Base-by-base conservation (phyloP, 1,140 invertebrate species). In the Theocolax elegans region DNA sequence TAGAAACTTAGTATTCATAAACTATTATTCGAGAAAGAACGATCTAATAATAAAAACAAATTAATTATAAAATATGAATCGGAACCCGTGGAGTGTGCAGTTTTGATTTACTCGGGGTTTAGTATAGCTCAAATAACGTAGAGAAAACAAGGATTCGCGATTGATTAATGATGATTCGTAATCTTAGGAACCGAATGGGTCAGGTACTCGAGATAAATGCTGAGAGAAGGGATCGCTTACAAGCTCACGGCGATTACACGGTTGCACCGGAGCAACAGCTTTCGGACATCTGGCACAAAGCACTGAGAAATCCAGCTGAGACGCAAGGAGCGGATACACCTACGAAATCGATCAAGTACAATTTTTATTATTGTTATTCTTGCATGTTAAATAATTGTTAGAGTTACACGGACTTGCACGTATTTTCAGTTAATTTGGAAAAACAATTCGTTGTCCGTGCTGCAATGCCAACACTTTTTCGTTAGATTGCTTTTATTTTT, bases 231-330 rank as follows among this genome's bases (percentile, higher is more conserved):
- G 82, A 84, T 38, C 80, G 84, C 23, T 65, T 79, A 15, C 63
- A 73, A 48, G 77, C 81, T 58, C 80, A 84, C 38, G 76, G 80
- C 58, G 79, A 83, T 42, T 86, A 79, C 48, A 59, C 74, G 59
- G 54, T 85, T 64, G 73, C 79, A 9, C 77, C 83, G 38, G 83
- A 85, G 54, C 83, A 84, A 42, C 83, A 84, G 46, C 78, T 86
- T 17, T 86, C 84, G 59, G 80, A 84, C 44, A 84, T 86, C 79
- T 85, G 84, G 82, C 84, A 84, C 82, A 86, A 84, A 81, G 83
- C 83, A 60, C 75, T 85, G 72, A 81, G 76, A 79, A 80, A 80
- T 75, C 78, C 81, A 46, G 74, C 44, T 51, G 75, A 78, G 70
- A 68, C 72, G 38, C 60, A 73, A 48, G 73, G 74, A 72, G 71